Percentiles rank a stretch among this genome's conserved stretches.
Evolutionary conservation across 2,888 invertebrate species (phyloP).

Genomic region (Willowsia nigromaculata): DNA sequence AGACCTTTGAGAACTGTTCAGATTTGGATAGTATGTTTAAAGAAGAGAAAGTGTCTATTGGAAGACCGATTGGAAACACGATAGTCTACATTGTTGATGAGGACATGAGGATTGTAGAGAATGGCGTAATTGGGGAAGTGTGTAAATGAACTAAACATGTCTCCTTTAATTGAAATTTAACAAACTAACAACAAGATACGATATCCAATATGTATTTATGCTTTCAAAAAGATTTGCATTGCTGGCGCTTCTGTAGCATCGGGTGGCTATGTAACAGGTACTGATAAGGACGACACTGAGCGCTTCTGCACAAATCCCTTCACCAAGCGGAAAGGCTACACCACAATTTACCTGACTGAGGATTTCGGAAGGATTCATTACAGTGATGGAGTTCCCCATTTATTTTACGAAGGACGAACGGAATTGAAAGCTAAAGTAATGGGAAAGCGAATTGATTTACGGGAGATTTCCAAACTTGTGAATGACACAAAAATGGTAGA

Average conservation of each 20-base stretch:
- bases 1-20: constrained; percentile 83
- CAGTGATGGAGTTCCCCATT: constrained; percentile 13
- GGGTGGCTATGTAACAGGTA: constrained; percentile 53
- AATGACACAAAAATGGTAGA: constrained; percentile 54
- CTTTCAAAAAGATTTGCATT: constrained; percentile 42
- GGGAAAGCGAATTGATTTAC: constrained; percentile 66
- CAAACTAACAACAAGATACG: too few relatives aligned
- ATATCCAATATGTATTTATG: not conserved
- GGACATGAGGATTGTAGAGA: constrained; percentile 58
- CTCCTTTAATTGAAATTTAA: too few relatives aligned
- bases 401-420: constrained; percentile 73
- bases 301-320: constrained; percentile 52
- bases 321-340: constrained; percentile 41
- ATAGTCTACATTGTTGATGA: constrained; percentile 69
- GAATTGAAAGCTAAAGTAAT: constrained; percentile 64
- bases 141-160: not conserved
- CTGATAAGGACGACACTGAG: not conserved
- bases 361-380: constrained; percentile 66
- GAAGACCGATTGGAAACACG: constrained; percentile 80
- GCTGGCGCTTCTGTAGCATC: constrained; percentile 56
- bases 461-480: constrained; percentile 65
- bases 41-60: constrained; percentile 88
- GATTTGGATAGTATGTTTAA: constrained; percentile 82
- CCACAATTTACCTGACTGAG: constrained; percentile 52
- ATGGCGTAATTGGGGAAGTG: constrained; percentile 65